Conservation (phyloP, 2,113 vertebrate genomes). For the Neolamprologus caudopunctatus region DNA sequence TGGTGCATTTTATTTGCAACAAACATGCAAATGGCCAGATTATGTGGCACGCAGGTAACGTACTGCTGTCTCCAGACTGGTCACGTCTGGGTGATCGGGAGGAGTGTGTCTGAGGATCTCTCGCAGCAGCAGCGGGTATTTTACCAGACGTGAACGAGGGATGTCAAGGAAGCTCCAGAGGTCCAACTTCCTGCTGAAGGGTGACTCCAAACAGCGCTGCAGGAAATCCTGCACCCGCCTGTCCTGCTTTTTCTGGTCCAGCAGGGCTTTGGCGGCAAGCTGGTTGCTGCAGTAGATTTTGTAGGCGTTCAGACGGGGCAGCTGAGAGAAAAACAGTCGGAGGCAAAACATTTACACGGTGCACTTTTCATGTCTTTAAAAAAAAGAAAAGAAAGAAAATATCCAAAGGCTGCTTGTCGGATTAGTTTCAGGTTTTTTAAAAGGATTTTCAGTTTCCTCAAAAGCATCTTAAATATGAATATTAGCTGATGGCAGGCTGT, state of each 20-base stretch:
- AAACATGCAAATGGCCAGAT: background rate
- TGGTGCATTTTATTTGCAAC: background rate
- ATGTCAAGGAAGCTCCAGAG: slow-evolving; percentile 99
- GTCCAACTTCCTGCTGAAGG: slow-evolving; percentile 96
- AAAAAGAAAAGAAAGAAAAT: background rate
- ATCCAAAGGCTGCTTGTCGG: background rate
- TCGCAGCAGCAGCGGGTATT: slow-evolving; percentile 89
- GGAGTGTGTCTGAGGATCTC: slow-evolving; percentile 93
- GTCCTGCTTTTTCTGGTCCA: slow-evolving; percentile 97
- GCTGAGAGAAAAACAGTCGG: slow-evolving; percentile 48
- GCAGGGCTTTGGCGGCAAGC: slow-evolving; percentile 91
- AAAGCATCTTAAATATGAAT: background rate
- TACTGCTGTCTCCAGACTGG: slow-evolving; percentile 84
- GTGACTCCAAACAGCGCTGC: slow-evolving; percentile 94
- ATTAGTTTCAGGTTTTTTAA: background rate
- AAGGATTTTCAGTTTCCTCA: background rate
- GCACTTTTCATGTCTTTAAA: background rate
- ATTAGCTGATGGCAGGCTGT: background rate
- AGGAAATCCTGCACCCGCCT: slow-evolving; percentile 92
- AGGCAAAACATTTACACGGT: background rate
- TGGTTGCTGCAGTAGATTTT: slow-evolving; percentile 94
- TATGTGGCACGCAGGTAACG: slow-evolving; percentile 28
- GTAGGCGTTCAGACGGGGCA: slow-evolving; percentile 90
- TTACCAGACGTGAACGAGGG: slow-evolving; percentile 91
- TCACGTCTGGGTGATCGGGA: slow-evolving; percentile 79